Evolutionary conservation across 35 echinoderm and acorn worm genomes (phyloP).

Genomic region (Ptychodera flava): DNA sequence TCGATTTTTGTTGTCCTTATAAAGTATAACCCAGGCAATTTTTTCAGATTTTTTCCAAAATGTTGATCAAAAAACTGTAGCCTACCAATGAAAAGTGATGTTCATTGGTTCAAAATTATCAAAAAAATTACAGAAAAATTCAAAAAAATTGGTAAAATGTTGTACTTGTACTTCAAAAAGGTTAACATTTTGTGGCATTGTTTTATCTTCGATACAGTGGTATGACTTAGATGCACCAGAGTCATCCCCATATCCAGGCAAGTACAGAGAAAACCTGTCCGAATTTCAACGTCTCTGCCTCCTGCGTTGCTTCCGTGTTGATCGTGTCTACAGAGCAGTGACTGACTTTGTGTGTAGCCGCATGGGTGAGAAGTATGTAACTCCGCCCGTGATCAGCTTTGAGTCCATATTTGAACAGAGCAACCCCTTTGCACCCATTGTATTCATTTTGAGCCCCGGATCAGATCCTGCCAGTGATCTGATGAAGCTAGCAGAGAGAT

Average conservation of each 20-base stretch:
- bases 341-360: conserved; percentile 80
- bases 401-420: conserved; percentile 98
- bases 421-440: conserved; percentile 84
- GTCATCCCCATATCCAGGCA: conserved; percentile 56
- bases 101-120: background rate
- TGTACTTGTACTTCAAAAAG: background rate
- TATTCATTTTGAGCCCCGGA: conserved; percentile 97
- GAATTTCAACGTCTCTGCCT: conserved; percentile 75
- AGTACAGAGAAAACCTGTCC: conserved; percentile 60
- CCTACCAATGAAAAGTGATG: background rate
- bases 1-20: no score
- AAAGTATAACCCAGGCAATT: no score
- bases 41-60: no score
- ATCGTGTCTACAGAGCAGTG: conserved; percentile 85
- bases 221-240: conserved; percentile 87
- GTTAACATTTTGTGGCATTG: background rate
- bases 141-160: no score
- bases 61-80: background rate
- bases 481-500: conserved; percentile 92
- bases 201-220: conserved; percentile 43
- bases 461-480: conserved; percentile 93
- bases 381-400: conserved; percentile 95
- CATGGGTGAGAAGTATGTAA: conserved; percentile 99
- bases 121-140: no score
- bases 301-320: conserved; percentile 87